Evolutionary conservation across 2,797 vertebrate genomes (phyloP).

Genomic region (Centropyge bicolor): DNA sequence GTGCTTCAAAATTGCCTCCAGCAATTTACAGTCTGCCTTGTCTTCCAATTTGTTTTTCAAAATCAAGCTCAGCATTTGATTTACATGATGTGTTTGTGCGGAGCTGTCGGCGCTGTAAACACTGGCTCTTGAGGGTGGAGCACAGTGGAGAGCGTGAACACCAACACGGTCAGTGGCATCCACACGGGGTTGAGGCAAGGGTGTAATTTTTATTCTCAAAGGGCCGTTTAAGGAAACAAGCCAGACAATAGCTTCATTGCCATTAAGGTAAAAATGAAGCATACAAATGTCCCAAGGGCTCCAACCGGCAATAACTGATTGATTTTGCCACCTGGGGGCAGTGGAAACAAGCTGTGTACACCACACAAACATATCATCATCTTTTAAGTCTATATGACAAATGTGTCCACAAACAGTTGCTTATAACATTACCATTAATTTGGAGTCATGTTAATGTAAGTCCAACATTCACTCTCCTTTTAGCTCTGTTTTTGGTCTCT

Average conservation of each 20-base stretch:
- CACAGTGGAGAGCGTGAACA: background rate
- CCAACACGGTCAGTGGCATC: background rate
- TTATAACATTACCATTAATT: background rate
- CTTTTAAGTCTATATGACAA: background rate
- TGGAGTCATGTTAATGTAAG: background rate
- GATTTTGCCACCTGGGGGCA: background rate
- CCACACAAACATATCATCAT: background rate
- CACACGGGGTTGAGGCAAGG: background rate
- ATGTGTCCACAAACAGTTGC: background rate
- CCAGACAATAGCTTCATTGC: background rate
- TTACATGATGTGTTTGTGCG: constrained; percentile 53
- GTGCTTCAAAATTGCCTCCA: constrained; percentile 48
- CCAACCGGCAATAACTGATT: background rate
- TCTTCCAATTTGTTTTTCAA: constrained; percentile 64
- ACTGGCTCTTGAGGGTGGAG: background rate
- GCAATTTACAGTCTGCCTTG: constrained; percentile 57
- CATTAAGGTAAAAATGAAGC: background rate
- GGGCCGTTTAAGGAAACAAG: background rate
- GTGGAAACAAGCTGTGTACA: background rate
- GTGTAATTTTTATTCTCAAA: background rate
- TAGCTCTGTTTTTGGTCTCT: background rate
- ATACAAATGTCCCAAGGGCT: background rate
- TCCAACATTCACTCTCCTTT: background rate
- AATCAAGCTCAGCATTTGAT: constrained; percentile 58
- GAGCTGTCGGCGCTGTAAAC: constrained; percentile 31